These are phyloP conservation scores for Tinea trinotella DNA, from an alignment of 2,888 invertebrate genomes.

Conservation along the genomic window DNA sequence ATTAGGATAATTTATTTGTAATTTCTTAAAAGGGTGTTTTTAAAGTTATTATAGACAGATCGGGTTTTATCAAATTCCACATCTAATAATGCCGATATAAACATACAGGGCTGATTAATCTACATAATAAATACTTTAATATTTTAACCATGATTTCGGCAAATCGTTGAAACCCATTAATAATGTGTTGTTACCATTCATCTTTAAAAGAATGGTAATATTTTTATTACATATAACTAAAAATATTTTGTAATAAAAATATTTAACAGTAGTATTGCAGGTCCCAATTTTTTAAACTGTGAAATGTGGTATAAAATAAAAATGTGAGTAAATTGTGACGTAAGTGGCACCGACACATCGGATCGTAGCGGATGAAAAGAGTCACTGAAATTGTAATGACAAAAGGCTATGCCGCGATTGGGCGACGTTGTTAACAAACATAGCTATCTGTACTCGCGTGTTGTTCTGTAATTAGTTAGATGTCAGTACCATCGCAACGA, in stretches of 20 bases:
- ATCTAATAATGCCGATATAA: background rate
- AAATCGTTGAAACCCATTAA: no score
- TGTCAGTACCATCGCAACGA: conserved; percentile 30
- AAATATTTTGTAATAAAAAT: no score
- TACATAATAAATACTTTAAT: background rate
- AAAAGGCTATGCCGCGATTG: conserved; percentile 14
- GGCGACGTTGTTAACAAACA: conserved; percentile 28
- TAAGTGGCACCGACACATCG: no score
- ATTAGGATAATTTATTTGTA: conserved; percentile 6
- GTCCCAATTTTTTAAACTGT: no score
- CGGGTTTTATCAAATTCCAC: background rate
- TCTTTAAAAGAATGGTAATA: no score
- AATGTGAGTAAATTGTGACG: no score
- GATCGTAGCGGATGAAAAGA: background rate
- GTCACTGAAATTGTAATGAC: background rate
- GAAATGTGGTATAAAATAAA: no score
- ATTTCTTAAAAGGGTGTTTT: background rate
- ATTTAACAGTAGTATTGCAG: no score
- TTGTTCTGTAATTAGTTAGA: conserved; percentile 55
- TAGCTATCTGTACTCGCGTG: conserved; percentile 49
- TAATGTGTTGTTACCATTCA: no score
- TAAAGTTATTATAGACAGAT: background rate
- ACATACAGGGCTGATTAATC: background rate
- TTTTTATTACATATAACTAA: no score
- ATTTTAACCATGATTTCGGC: background rate